Conservation (phyloP, 2,888 invertebrate genomes). For the Eilema caniola region DNA sequence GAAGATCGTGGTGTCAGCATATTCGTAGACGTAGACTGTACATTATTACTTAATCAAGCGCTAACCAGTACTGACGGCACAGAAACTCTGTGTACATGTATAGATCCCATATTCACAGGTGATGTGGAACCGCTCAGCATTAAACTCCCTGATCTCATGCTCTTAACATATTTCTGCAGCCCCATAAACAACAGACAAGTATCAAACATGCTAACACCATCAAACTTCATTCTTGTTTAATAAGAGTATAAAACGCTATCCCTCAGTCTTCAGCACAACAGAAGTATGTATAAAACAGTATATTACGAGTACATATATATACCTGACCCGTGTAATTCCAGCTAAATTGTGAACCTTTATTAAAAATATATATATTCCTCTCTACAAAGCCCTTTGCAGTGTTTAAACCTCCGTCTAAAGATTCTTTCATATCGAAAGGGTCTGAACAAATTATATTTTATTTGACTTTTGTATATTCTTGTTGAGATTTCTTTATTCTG, state of each 20-base stretch:
- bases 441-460: too few relatives aligned
- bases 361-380: slow-evolving; percentile 25
- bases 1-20: too few relatives aligned
- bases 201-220: background rate
- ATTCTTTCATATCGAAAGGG: slow-evolving; percentile 9
- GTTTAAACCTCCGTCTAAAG: slow-evolving; percentile 34
- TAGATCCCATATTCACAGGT: too few relatives aligned
- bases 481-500: background rate
- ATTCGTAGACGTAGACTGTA: too few relatives aligned
- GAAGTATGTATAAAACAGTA: slow-evolving; percentile 36
- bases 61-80: too few relatives aligned
- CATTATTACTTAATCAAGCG: too few relatives aligned
- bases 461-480: slow-evolving; percentile 1
- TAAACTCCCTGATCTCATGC: too few relatives aligned
- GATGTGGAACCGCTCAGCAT: too few relatives aligned
- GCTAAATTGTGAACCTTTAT: slow-evolving; percentile 32
- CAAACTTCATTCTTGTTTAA: background rate
- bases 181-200: too few relatives aligned
- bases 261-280: background rate
- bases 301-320: slow-evolving; percentile 27
- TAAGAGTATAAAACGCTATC: slow-evolving; percentile 15
- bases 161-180: too few relatives aligned
- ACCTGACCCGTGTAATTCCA: slow-evolving; percentile 47
- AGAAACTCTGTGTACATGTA: too few relatives aligned
- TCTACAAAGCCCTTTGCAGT: slow-evolving; percentile 28